Percentiles rank a stretch among this genome's conserved stretches.
These are phyloP conservation scores for Sitta europaea DNA, from an alignment of 2,113 vertebrate species.

Conservation along the genomic window DNA sequence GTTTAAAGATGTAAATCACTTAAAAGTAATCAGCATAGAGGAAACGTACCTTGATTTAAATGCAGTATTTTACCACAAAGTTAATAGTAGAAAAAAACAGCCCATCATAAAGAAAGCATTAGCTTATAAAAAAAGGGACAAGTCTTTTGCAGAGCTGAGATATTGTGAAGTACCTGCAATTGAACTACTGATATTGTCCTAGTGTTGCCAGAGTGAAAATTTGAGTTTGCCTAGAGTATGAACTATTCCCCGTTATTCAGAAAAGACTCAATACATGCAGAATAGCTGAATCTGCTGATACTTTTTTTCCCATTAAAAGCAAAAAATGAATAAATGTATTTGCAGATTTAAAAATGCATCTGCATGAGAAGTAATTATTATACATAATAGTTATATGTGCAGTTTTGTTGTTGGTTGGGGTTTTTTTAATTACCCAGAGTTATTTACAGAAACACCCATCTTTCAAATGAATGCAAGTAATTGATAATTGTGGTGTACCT, in stretches of 20 bases:
- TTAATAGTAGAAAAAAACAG: not conserved
- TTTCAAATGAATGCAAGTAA: slow-evolving; percentile 10
- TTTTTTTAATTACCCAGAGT: not conserved
- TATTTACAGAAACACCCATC: not conserved
- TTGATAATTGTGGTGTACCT: slow-evolving; percentile 5
- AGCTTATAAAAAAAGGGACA: not conserved
- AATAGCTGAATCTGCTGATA: not conserved
- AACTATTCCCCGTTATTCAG: not conserved
- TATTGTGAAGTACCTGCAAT: not conserved
- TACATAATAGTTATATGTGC: not conserved
- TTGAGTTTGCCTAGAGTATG: not conserved
- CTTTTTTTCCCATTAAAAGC: not conserved
- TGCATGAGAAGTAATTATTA: not conserved
- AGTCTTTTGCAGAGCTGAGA: not conserved
- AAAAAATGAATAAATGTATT: not conserved
- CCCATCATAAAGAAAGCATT: not conserved
- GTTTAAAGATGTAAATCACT: not conserved
- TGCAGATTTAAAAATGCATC: not conserved
- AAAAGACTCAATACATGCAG: not conserved
- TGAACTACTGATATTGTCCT: not conserved
- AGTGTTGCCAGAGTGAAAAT: not conserved
- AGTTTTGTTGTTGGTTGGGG: not conserved
- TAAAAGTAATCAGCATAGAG: not conserved
- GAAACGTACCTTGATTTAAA: not conserved
- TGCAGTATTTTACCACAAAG: not conserved